Base-by-base conservation (phyloP, 1,140 invertebrate genomes). In the Brachionus asplanchnoidis region DNA sequence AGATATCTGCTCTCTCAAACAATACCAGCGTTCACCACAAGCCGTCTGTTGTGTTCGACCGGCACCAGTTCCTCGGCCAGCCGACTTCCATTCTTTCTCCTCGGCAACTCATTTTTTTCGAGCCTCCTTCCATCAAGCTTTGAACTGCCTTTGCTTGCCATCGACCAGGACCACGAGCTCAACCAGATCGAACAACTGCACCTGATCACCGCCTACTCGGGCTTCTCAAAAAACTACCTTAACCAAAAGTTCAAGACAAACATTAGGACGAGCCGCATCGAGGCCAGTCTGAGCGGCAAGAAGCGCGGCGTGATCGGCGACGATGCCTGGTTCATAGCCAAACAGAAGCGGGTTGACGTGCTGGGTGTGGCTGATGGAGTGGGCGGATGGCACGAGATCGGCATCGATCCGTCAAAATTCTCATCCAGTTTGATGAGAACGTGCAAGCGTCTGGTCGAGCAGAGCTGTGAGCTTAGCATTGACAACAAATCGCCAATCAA, bases 321-420 rank as follows among this genome's bases (percentile, higher is more conserved):
- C 23, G 79, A 82, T 26, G 79, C 79, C 14, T 82, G 79, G 79
- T 82, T 82, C 20, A 82, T 82, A 28, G 79, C 79, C 7, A 82
- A 36, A 12, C 53, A 68, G 4, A 60, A 68, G 4, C 2, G 60
- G 11, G 9, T 82, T 11, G 53, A 82, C 42, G 79, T 26, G 8
- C 36, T 82, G 42, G 96, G 97, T 87, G 95, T 99, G 86, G 97
- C 97, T 78, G 97, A 99, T 91, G 97, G 97, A 84, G 97, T 99
- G 78, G 97, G 97, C 84, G 97, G 97, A 73, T 99, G 97, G 97
- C 92, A 96, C 87, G 94, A 94, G 85, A 97, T 98, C 90, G 97
- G 96, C n/a, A 95, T 99, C 84, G 96, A 99, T 91, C 97, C 97
- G 2, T 96, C 96, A 40, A 94, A 95, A 88, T 98, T 98, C 91